A percentile compares a stretch with the other conserved stretches of the same genome.
These are phyloP conservation scores for Epicampocera succincta DNA, from an alignment of 2,888 invertebrate species.

Conservation along the genomic window DNA sequence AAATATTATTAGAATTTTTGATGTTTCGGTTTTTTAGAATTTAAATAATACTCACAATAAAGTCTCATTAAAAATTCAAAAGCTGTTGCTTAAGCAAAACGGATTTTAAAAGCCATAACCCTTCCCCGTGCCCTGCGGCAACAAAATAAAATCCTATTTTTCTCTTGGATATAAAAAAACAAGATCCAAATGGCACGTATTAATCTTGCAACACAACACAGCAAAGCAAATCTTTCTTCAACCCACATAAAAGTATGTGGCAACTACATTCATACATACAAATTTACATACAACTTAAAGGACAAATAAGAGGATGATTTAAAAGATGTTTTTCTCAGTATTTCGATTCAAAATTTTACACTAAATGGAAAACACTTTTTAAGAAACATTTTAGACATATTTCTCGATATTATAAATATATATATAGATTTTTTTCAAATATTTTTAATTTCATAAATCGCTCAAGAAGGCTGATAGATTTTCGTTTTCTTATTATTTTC, in stretches of 20 bases:
- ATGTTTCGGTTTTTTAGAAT: slow-evolving; percentile 1
- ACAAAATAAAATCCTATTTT: slow-evolving; percentile 46
- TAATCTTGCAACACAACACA: slow-evolving; percentile 52
- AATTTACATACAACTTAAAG: neutral
- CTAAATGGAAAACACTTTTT: no score
- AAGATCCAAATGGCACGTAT: slow-evolving; percentile 60
- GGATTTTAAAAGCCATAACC: slow-evolving; percentile 52
- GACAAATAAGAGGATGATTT: no score
- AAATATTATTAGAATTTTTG: neutral
- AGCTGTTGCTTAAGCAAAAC: slow-evolving; percentile 41
- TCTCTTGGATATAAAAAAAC: slow-evolving; percentile 4
- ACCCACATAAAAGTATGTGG: slow-evolving; percentile 4
- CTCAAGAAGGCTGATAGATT: no score
- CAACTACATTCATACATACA: neutral
- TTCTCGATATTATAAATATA: no score
- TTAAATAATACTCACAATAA: slow-evolving; percentile 25
- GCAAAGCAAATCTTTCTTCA: slow-evolving; percentile 46
- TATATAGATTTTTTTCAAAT: no score
- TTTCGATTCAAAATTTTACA: no score
- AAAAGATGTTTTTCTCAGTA: no score
- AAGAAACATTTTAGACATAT: no score
- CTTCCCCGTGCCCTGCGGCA: slow-evolving; percentile 23
- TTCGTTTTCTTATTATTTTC: no score
- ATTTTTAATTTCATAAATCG: no score
- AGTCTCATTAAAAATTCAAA: slow-evolving; percentile 55